Conservation (phyloP, 2,797 vertebrate genomes). For the Aeoliscus strigatus region DNA sequence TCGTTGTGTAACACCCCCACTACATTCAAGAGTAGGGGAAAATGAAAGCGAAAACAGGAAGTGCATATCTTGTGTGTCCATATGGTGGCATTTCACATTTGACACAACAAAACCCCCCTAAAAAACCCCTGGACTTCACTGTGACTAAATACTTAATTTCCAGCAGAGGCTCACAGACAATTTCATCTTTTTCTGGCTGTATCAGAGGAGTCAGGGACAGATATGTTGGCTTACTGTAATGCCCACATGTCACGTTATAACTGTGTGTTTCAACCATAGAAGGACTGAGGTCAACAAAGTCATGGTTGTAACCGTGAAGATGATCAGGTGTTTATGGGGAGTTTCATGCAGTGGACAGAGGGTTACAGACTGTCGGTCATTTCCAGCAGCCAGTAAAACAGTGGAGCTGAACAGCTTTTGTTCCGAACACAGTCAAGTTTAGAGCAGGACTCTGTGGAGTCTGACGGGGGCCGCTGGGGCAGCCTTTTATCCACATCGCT, state of each 20-base stretch:
- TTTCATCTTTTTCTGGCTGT: no score
- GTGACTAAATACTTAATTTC: conserved; percentile 17
- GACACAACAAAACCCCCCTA: conserved; percentile 29
- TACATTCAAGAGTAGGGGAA: conserved; percentile 12
- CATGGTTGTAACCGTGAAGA: conserved; percentile 25
- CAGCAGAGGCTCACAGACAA: conserved; percentile 24
- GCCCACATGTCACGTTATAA: conserved; percentile 48
- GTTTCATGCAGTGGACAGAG: conserved; percentile 7
- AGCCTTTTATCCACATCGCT: conserved; percentile 35
- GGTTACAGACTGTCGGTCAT: conserved; percentile 15
- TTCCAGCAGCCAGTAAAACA: conserved; percentile 23
- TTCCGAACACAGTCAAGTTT: conserved; percentile 39
- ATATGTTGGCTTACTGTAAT: conserved; percentile 51
- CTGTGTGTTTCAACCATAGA: conserved; percentile 18
- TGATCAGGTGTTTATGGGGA: conserved; percentile 17
- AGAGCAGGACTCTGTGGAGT: conserved; percentile 24
- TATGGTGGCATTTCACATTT: conserved; percentile 18
- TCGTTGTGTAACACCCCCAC: conserved; percentile 5
- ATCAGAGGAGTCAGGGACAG: no score
- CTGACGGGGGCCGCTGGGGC: conserved; percentile 18
- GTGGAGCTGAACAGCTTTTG: conserved; percentile 26
- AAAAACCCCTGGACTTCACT: conserved; percentile 12
- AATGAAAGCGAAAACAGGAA: conserved; percentile 48
- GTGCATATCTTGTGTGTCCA: conserved; percentile 8
- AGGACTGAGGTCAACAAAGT: conserved; percentile 28